Evolutionary conservation across 2,797 vertebrate genomes (phyloP).

Genomic region (Lepus oiostolus): DNA sequence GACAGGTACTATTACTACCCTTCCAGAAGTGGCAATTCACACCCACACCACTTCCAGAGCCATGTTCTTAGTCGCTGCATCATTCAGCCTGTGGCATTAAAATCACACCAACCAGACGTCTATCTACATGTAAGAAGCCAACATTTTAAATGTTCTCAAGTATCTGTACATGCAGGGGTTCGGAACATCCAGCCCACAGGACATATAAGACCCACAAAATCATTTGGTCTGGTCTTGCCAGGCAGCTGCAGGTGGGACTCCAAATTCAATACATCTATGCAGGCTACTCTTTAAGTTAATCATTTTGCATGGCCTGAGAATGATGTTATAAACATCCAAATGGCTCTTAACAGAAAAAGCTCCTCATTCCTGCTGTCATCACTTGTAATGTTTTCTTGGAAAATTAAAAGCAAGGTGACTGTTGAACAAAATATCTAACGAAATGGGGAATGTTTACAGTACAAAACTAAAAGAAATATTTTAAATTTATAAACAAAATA

Average conservation of each 20-base stretch:
- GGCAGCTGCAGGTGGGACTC: no score
- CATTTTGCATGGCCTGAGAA: no score
- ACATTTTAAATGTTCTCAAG: constrained; percentile 15
- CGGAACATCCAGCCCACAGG: no score
- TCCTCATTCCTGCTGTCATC: background rate
- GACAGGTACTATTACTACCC: background rate
- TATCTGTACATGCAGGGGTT: background rate
- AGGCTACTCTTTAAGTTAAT: no score
- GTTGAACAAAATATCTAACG: background rate
- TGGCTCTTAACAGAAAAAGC: no score
- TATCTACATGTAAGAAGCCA: background rate
- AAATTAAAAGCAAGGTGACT: constrained; percentile 46
- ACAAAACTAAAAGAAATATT: constrained; percentile 29
- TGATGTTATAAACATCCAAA: no score
- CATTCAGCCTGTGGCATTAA: background rate
- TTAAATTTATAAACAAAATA: background rate
- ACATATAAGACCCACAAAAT: no score
- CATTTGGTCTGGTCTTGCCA: no score
- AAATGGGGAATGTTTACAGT: background rate
- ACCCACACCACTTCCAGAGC: constrained; percentile 6
- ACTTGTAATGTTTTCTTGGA: constrained; percentile 41
- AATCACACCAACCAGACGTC: constrained; percentile 29
- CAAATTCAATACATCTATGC: no score
- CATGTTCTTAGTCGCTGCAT: background rate
- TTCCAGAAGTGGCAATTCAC: background rate